These are phyloP conservation scores for Struthidea cinerea DNA, from an alignment of 2,113 vertebrate genomes.

Conservation along the genomic window DNA sequence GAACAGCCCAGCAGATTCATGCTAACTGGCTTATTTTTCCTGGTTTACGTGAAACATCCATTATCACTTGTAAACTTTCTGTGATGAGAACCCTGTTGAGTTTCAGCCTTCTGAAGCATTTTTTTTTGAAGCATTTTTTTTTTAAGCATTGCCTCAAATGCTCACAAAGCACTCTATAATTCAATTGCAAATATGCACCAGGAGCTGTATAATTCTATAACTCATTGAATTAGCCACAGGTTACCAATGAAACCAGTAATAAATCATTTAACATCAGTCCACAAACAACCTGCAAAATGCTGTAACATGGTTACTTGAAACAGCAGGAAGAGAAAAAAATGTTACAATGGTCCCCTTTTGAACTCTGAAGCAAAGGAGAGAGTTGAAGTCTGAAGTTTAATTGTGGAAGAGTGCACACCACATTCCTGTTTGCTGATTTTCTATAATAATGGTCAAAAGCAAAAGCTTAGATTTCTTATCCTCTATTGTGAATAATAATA, in stretches of 20 bases:
- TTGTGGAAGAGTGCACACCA: not conserved
- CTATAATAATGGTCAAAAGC: not conserved
- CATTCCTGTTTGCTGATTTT: not conserved
- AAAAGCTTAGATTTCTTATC: not conserved
- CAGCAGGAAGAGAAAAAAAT: not conserved
- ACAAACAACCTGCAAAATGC: not conserved
- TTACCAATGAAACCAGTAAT: not conserved
- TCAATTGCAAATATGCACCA: not conserved
- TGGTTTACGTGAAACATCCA: not conserved
- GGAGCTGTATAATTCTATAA: not conserved
- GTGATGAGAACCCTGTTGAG: not conserved
- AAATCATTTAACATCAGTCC: not conserved
- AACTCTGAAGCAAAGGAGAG: not conserved
- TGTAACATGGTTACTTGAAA: not conserved
- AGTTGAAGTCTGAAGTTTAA: not conserved
- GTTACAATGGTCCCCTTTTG: not conserved
- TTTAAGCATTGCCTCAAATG: not conserved
- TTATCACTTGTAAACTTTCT: not conserved
- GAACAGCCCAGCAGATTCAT: not conserved
- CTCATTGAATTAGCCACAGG: not conserved
- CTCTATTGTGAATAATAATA: not conserved
- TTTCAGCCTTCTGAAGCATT: not conserved
- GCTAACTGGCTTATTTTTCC: not conserved
- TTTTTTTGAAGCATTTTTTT: not conserved
- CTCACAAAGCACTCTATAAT: not conserved